Evolutionary conservation across 2,113 vertebrate species (phyloP), one percentile per base, ranked within the genome.

Genomic region (Psephotus haematonotus): DNA sequence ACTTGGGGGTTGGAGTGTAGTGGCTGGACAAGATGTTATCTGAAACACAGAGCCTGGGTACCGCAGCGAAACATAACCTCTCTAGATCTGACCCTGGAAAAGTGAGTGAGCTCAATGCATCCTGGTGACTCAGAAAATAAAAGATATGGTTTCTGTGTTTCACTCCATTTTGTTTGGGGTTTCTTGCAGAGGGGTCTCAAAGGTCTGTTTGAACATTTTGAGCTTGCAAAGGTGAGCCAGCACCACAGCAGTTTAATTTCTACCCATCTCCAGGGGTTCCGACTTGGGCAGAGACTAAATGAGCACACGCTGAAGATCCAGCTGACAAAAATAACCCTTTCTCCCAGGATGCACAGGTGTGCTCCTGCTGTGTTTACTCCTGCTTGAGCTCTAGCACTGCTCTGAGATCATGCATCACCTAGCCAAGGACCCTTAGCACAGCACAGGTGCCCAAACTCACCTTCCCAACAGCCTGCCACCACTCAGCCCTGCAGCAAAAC

Each of bases 161-260:
- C 76, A 33, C 6, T 41, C 16, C 5, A 0, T 2, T 68, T 35
- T 41, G 1, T 29, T 35, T 35, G 19, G 44, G 28, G 3, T 5
- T 3, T 3, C 41, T 52, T 46, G 13, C 1, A 13, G 9, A 13
- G 7, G 5, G 3, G 5, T 64, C 33, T 50, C 35, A 43, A 39
- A 69, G 69, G 6, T 9, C 18, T 47, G 15, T 22, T 43, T 31
- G 41, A 81, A 25, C 19, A 12, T 37, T 82, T 22, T 46, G 53
- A 86, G 35, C 69, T 92, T 4, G 1, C 19, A 49, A 18, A 70
- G 49, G 67, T 2, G 27, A 75, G 77, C 10, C 31, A 67, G 53
- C 53, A 86, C 24, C 49, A 17, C 28, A 2, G 1, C 1, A 28
- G 43, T 53, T 64, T 17, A 3, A 75, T 68, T 82, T 78, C 14